Conservation (phyloP, 2,797 vertebrate species). For the Mastacembelus armatus region DNA sequence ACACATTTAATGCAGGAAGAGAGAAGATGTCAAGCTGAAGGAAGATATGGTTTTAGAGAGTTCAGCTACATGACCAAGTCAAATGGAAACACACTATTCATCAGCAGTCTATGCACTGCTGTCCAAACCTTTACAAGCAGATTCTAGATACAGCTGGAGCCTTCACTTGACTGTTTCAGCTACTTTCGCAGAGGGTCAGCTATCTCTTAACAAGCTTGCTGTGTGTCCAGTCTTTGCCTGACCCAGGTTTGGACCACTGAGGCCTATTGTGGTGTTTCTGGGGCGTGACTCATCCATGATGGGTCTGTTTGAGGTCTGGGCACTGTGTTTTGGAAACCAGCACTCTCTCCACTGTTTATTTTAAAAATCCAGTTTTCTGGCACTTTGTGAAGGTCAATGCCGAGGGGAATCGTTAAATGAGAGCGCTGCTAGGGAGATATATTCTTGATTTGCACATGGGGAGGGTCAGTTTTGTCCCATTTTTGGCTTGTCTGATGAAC, state of each 20-base stretch:
- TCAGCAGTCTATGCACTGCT: neutral
- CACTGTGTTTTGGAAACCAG: constrained; percentile 58
- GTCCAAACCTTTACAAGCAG: neutral
- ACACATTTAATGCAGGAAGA: neutral
- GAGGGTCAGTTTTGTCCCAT: constrained; percentile 44
- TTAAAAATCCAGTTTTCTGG: constrained; percentile 61
- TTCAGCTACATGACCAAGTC: constrained; percentile 13
- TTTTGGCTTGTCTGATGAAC: constrained; percentile 54
- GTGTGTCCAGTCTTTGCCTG: neutral
- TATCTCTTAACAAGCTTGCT: constrained; percentile 19
- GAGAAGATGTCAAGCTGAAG: constrained; percentile 4
- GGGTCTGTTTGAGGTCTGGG: constrained; percentile 28
- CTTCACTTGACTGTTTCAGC: neutral
- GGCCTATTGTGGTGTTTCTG: constrained; percentile 23
- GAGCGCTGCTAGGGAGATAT: constrained; percentile 31
- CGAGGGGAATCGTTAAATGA: constrained; percentile 39
- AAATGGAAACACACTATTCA: constrained; percentile 5
- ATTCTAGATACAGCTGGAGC: neutral
- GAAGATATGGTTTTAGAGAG: constrained; percentile 1
- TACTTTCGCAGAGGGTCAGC: neutral
- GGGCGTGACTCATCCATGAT: constrained; percentile 19
- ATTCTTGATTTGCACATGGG: constrained; percentile 59
- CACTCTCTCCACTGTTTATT: constrained; percentile 61
- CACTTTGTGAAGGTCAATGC: constrained; percentile 47
- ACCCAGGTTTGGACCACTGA: constrained; percentile 29